Evolutionary conservation across 1,140 invertebrate genomes (phyloP).

Genomic region (Neodiprion lecontei): DNA sequence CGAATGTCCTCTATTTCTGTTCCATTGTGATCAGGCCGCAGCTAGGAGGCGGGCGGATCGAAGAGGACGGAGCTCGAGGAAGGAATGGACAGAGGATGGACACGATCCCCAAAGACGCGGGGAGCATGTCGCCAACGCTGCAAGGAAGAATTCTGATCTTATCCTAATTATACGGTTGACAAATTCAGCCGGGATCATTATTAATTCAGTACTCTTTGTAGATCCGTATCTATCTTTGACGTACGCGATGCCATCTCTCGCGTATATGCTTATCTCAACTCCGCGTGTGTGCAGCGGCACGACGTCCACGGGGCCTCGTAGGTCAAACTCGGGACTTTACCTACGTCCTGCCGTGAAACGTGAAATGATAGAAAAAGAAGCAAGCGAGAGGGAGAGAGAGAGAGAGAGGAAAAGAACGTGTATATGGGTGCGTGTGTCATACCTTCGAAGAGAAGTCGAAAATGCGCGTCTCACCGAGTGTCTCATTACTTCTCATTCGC

Average conservation of each 20-base stretch:
- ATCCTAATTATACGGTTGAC: constrained; percentile 7
- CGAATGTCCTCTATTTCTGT: too few relatives aligned
- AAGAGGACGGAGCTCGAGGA: too few relatives aligned
- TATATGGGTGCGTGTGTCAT: too few relatives aligned
- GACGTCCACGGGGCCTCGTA: not conserved
- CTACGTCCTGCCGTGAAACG: not conserved
- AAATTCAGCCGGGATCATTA: not conserved
- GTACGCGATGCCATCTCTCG: constrained; percentile 1
- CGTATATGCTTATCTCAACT: not conserved
- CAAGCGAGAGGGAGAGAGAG: not conserved
- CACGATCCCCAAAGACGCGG: too few relatives aligned
- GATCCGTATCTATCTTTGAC: constrained; percentile 2
- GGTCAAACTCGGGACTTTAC: not conserved
- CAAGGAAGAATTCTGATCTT: constrained; percentile 1
- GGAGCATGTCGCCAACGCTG: constrained; percentile 2
- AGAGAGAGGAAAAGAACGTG: not conserved
- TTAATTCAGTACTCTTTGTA: constrained; percentile 7
- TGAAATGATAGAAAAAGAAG: not conserved
- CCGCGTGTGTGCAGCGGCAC: not conserved
- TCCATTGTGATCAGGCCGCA: too few relatives aligned
- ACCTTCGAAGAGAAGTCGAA: too few relatives aligned
- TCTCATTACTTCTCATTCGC: too few relatives aligned
- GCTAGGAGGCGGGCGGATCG: too few relatives aligned
- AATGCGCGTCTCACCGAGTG: too few relatives aligned
- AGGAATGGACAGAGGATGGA: too few relatives aligned